Conservation (phyloP, 23 tunicate genomes). For the Diplosoma virens region DNA sequence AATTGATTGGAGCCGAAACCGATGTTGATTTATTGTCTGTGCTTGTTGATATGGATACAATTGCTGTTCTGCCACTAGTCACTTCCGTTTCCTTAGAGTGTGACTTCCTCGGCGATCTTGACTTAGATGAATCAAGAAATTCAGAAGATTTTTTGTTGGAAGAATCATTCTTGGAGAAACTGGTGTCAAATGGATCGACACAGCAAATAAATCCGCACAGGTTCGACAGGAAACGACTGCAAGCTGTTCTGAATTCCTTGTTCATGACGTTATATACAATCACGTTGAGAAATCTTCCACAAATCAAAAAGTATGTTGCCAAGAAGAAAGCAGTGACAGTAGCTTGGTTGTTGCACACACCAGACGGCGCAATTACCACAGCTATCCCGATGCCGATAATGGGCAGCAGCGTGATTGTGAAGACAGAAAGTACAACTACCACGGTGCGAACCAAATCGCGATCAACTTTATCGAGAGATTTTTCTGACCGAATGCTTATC, state of each 20-base stretch:
- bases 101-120: not conserved
- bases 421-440: constrained; percentile 46
- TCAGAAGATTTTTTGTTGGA: too few relatives aligned
- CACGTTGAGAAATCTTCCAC: constrained; percentile 76
- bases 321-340: constrained; percentile 32
- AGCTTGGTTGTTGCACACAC: constrained; percentile 18
- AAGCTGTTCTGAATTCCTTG: constrained; percentile 74
- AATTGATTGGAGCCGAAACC: not conserved
- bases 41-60: constrained; percentile 5
- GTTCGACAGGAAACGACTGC: not conserved
- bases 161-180: too few relatives aligned
- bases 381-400: constrained; percentile 47
- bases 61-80: not conserved
- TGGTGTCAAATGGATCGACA: too few relatives aligned
- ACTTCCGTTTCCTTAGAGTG: constrained; percentile 12
- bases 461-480: constrained; percentile 55
- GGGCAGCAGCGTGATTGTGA: constrained; percentile 70
- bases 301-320: constrained; percentile 31
- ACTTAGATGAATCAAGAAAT: too few relatives aligned
- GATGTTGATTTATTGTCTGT: not conserved
- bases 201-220: too few relatives aligned
- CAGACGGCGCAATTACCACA: not conserved
- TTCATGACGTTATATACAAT: constrained; percentile 81
- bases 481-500: constrained; percentile 29
- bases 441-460: constrained; percentile 77